A percentile compares a stretch with the other conserved stretches of the same genome.
Conservation (phyloP, 2,113 vertebrate genomes). For the Ailurus styani region DNA sequence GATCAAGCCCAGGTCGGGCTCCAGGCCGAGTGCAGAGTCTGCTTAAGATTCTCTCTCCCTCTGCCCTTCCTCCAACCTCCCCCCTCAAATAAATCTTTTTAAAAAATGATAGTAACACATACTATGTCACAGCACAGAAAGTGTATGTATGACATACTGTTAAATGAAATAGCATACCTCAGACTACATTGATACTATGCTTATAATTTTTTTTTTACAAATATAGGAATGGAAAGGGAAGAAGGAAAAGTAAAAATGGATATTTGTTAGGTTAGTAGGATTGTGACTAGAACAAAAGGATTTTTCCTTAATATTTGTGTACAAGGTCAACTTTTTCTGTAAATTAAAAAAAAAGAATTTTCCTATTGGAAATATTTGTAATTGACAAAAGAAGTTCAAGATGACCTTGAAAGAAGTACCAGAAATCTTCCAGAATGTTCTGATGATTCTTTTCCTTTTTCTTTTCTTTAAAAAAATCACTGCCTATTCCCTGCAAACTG, state of each 20-base stretch:
- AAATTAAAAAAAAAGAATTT: constrained; percentile 10
- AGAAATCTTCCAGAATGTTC: background rate
- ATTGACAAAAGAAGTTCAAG: background rate
- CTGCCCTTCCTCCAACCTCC: background rate
- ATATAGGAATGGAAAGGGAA: background rate
- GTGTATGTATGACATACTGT: background rate
- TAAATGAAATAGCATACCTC: background rate
- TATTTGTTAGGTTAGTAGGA: background rate
- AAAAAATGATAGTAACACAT: background rate
- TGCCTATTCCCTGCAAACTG: background rate
- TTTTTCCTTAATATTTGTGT: background rate
- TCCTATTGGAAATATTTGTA: background rate
- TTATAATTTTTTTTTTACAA: background rate
- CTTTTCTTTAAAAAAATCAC: background rate
- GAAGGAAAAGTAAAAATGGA: background rate
- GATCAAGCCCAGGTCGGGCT: background rate
- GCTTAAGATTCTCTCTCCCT: background rate
- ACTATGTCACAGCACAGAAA: background rate
- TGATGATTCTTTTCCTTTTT: background rate
- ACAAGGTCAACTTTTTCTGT: background rate
- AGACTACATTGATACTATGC: background rate
- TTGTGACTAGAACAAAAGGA: background rate
- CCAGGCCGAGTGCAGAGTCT: background rate
- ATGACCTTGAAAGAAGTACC: background rate
- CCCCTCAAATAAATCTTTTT: background rate